Evolutionary conservation across 2,113 vertebrate genomes (phyloP).

Genomic region (Oenanthe melanoleuca): DNA sequence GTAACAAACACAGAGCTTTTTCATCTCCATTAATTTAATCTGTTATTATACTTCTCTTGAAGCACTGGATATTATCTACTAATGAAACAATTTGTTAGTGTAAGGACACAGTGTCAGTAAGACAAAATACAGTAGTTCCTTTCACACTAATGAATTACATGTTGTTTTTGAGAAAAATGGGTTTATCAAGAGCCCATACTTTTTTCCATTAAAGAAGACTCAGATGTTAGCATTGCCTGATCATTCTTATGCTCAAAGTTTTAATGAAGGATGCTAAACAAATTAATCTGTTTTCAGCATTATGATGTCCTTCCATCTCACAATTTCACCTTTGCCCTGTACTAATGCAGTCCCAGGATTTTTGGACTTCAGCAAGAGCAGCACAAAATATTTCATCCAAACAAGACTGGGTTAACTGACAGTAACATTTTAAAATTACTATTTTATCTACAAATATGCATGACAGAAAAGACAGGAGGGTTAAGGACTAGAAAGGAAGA

Average conservation of each 20-base stretch:
- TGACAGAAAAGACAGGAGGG: neutral
- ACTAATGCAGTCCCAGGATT: neutral
- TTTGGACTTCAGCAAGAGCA: neutral
- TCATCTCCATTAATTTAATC: neutral
- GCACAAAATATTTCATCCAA: neutral
- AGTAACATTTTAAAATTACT: neutral
- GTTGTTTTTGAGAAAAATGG: neutral
- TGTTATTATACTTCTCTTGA: neutral
- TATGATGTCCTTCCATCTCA: neutral
- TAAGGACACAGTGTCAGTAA: neutral
- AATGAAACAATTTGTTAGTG: neutral
- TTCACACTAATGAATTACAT: neutral
- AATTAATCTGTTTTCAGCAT: neutral
- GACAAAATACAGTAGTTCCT: neutral
- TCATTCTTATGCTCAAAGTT: neutral
- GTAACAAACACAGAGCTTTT: neutral
- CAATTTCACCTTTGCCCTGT: neutral
- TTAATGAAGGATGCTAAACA: neutral
- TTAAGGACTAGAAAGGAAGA: neutral
- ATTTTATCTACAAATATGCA: neutral
- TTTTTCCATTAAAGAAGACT: neutral
- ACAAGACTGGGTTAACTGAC: neutral
- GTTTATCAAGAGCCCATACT: neutral
- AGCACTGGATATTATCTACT: neutral
- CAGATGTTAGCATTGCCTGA: neutral